These are phyloP conservation scores for Montipora cactus DNA, from an alignment of 64 coral and sea anemone genomes.

Conservation along the genomic window DNA sequence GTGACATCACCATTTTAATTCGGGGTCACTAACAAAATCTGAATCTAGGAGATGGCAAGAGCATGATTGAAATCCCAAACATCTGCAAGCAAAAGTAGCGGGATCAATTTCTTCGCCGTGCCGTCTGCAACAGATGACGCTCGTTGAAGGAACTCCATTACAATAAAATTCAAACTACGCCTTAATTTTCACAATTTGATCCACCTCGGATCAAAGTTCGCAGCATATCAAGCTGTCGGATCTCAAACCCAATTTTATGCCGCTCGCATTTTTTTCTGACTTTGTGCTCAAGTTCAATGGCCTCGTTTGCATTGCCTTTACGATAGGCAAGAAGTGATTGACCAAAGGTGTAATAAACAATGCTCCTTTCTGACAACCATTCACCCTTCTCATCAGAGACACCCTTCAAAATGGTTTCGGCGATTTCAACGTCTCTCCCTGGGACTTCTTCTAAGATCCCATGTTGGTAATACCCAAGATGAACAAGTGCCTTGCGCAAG, in stretches of 20 bases:
- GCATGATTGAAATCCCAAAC: too few relatives aligned
- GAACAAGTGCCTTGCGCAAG: constrained; percentile 27
- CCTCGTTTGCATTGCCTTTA: background rate
- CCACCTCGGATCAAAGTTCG: constrained; percentile 7
- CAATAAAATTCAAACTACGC: background rate
- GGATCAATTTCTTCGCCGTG: too few relatives aligned
- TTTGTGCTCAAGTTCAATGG: constrained; percentile 30
- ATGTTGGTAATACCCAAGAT: constrained; percentile 60
- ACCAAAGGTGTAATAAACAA: constrained; percentile 30
- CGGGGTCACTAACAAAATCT: too few relatives aligned
- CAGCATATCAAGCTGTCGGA: constrained; percentile 51
- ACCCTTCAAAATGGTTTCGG: constrained; percentile 13
- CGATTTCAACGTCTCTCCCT: constrained; percentile 17
- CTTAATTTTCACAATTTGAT: background rate
- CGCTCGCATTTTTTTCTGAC: background rate
- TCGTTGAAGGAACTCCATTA: too few relatives aligned
- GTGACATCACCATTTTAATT: too few relatives aligned
- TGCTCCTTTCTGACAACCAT: constrained; percentile 9
- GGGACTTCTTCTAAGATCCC: constrained; percentile 51
- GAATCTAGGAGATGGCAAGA: too few relatives aligned
- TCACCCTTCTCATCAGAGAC: background rate
- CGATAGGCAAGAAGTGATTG: constrained; percentile 14
- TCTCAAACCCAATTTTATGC: constrained; percentile 15
- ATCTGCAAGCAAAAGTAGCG: too few relatives aligned
- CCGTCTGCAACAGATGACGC: too few relatives aligned